phyloP scores from a whole-genome alignment of 2,888 invertebrate species.

The Reticulitermes lucifugus region DNA sequence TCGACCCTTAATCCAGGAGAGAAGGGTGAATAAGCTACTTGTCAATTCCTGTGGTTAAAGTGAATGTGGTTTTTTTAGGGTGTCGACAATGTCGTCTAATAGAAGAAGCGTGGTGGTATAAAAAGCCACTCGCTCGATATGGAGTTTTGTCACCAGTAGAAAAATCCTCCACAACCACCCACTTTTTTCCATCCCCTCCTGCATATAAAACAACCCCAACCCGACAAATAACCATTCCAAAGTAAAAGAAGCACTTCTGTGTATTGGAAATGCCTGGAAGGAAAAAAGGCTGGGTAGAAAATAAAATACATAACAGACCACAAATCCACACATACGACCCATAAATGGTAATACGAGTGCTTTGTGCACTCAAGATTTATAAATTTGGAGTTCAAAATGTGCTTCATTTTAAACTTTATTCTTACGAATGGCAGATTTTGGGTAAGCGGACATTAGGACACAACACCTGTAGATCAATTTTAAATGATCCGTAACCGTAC shows the following conservation, averaged over 20 bases:
- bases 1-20: constrained; percentile 29
- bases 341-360: constrained; percentile 11
- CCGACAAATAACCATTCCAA: constrained; percentile 40
- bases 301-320: constrained; percentile 8
- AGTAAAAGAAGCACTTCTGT: constrained; percentile 28
- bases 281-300: not conserved
- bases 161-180: constrained; percentile 24
- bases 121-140: constrained; percentile 41
- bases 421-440: no score
- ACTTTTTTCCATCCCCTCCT: constrained; percentile 29
- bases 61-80: constrained; percentile 37
- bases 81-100: constrained; percentile 10
- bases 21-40: constrained; percentile 38
- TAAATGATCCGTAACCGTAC: no score
- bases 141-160: constrained; percentile 47
- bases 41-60: constrained; percentile 41
- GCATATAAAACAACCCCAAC: constrained; percentile 37
- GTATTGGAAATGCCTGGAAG: constrained; percentile 32
- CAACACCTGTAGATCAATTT: no score
- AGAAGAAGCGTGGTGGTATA: not conserved
- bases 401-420: no score
- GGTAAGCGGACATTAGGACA: no score
- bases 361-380: not conserved
- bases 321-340: not conserved
- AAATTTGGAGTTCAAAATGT: no score